A percentile compares a stretch with the other conserved stretches of the same genome.
Evolutionary conservation across 2,797 vertebrate genomes (phyloP).

Genomic region (Stomatorhinus walkeri): DNA sequence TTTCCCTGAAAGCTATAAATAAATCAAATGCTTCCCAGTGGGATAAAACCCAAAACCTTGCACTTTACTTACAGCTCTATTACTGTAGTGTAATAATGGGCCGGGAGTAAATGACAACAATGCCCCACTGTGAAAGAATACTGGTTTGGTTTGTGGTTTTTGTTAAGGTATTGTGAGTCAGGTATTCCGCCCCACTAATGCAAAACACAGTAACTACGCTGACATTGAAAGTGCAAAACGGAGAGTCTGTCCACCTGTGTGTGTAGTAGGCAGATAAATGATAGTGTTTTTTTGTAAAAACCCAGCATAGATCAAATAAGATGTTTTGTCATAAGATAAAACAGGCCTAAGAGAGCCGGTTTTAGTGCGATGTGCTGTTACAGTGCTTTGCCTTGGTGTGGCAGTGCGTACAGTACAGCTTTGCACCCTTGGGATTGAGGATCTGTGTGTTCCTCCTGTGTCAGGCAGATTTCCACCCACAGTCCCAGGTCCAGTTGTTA

Average conservation of each 20-base stretch:
- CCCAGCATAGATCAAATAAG: not conserved
- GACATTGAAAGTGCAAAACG: not conserved
- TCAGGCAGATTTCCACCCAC: not conserved
- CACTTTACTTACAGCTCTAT: not conserved
- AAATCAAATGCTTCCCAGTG: not conserved
- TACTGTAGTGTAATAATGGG: not conserved
- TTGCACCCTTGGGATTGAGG: not conserved
- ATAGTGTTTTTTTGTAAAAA: not conserved
- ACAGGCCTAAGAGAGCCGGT: not conserved
- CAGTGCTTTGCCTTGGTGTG: not conserved
- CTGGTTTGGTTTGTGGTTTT: not conserved
- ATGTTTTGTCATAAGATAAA: not conserved
- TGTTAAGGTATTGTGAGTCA: not conserved
- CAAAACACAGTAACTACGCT: not conserved
- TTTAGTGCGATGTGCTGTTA: not conserved
- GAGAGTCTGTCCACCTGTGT: not conserved
- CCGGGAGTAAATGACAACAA: not conserved
- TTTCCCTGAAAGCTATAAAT: not conserved
- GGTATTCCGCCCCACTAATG: not conserved
- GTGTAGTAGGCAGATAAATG: not conserved
- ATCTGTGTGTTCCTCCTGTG: not conserved
- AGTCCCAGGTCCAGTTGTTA: not conserved
- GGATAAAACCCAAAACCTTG: not conserved
- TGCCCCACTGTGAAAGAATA: not conserved
- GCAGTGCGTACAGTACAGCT: not conserved